phyloP scores from a whole-genome alignment of 2,797 vertebrate species.

The Rhinogobio ventralis region DNA sequence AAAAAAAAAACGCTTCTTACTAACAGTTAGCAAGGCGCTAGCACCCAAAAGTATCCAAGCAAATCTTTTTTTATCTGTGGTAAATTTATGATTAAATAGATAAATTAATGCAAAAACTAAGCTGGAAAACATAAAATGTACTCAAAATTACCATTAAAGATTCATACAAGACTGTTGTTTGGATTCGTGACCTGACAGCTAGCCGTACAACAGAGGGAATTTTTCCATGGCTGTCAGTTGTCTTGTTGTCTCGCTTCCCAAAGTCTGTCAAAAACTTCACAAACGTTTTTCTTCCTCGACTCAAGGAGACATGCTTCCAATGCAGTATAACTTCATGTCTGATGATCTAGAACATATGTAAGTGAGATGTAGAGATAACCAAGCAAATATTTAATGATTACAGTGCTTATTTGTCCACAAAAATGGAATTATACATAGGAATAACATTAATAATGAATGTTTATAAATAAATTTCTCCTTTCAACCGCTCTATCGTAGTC shows the following conservation, averaged over 20 bases:
- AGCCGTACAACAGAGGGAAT: background rate
- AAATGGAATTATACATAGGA: constrained; percentile 7
- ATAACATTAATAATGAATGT: constrained; percentile 17
- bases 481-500: background rate
- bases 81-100: background rate
- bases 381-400: constrained; percentile 20
- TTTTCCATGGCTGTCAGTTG: background rate
- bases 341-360: constrained; percentile 6
- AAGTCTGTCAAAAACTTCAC: constrained; percentile 3
- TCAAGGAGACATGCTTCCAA: background rate
- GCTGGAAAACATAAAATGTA: background rate
- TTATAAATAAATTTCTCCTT: constrained; percentile 17
- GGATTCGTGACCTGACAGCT: background rate
- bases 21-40: background rate
- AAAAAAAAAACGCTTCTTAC: background rate
- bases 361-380: background rate
- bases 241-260: background rate
- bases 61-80: background rate
- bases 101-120: background rate
- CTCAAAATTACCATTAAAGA: background rate
- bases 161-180: background rate
- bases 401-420: background rate
- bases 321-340: background rate
- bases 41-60: background rate
- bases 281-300: background rate